A percentile compares a stretch with the other conserved stretches of the same genome.
Conservation (phyloP, 2,113 vertebrate genomes). For the Microtus montanus region DNA sequence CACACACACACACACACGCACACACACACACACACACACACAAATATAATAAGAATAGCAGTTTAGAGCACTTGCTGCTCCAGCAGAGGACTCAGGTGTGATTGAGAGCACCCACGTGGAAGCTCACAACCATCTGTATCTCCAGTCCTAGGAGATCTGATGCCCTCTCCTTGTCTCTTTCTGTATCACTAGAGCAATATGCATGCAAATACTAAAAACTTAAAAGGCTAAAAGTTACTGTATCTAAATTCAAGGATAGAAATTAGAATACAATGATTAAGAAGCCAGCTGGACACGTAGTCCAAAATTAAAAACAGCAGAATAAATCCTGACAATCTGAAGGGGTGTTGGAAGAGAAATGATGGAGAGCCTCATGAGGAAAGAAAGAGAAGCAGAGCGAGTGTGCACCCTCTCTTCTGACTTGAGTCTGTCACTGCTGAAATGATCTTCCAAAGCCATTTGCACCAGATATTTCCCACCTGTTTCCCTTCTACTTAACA, state of each 20-base stretch:
- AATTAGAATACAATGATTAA: neutral
- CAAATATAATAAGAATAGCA: neutral
- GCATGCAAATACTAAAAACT: neutral
- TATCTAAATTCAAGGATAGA: neutral
- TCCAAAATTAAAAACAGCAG: neutral
- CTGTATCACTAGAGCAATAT: too few relatives aligned
- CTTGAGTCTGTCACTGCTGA: neutral
- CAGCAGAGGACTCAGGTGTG: neutral
- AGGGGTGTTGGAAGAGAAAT: neutral
- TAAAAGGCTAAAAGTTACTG: too few relatives aligned
- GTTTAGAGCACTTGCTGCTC: neutral
- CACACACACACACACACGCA: neutral
- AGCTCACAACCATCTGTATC: neutral
- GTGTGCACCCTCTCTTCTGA: neutral
- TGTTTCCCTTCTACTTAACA: neutral
- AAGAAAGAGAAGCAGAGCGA: neutral
- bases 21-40: too few relatives aligned
- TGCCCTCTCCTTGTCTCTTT: too few relatives aligned
- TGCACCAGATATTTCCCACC: neutral
- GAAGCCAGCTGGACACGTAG: neutral
- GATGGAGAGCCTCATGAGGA: neutral
- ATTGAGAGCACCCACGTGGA: neutral
- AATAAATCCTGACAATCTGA: neutral
- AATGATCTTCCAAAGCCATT: slow-evolving; percentile 26
- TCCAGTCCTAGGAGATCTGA: neutral